phyloP scores from a whole-genome alignment of 1,140 invertebrate species.

The Vanessa tameamea region DNA sequence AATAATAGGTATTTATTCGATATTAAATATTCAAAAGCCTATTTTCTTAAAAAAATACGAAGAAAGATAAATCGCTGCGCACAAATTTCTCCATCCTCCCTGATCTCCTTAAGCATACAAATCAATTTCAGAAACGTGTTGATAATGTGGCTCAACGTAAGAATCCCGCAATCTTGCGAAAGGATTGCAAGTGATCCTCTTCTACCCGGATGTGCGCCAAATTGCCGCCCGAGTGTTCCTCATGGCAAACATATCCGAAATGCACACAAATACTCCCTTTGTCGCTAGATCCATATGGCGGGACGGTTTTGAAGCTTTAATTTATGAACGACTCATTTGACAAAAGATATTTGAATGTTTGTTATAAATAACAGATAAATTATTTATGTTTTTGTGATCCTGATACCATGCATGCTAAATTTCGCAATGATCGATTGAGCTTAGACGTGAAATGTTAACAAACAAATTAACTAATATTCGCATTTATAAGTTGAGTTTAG shows the following conservation, averaged over 20 bases:
- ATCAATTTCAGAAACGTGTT: constrained; percentile 16
- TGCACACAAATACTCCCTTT: not conserved
- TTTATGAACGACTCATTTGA: too few species aligned
- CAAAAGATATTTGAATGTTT: too few species aligned
- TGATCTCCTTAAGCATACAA: constrained; percentile 17
- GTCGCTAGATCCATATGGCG: not conserved
- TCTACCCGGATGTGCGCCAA: constrained; percentile 9
- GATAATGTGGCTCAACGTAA: constrained; percentile 21
- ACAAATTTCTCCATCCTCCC: not conserved
- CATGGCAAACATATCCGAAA: not conserved
- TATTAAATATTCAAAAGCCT: not conserved
- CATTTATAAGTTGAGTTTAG: too few species aligned
- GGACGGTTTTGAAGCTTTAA: not conserved
- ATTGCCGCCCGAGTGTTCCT: constrained; percentile 4
- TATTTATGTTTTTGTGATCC: too few species aligned
- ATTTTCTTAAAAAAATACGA: not conserved
- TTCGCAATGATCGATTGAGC: too few species aligned
- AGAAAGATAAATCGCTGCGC: not conserved
- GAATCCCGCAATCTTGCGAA: constrained; percentile 17
- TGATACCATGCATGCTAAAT: too few species aligned
- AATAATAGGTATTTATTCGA: too few species aligned
- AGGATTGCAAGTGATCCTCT: constrained; percentile 11
- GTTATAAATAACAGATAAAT: too few species aligned
- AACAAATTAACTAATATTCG: too few species aligned
- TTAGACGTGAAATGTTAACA: too few species aligned